Percentiles rank a stretch among this genome's conserved stretches.
Conservation (phyloP, 2,888 invertebrate genomes). For the Mechanitis messenoides region DNA sequence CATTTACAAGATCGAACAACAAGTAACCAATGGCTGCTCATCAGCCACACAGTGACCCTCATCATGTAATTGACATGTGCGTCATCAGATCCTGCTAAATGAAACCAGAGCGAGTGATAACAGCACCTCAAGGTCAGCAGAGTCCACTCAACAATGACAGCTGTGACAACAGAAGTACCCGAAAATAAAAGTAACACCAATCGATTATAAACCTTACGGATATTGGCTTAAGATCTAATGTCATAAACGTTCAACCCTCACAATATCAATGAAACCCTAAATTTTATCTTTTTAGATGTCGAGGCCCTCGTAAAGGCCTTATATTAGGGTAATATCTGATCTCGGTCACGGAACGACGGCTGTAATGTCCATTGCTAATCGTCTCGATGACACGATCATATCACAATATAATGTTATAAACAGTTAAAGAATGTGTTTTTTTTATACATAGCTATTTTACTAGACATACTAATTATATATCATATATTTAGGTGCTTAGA, state of each 20-base stretch:
- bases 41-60: slow-evolving; percentile 20
- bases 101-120: slow-evolving; percentile 25
- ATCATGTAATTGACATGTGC: slow-evolving; percentile 24
- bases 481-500: too few species aligned
- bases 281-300: slow-evolving; percentile 36
- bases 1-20: neutral
- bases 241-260: slow-evolving; percentile 33
- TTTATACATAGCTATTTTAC: too few species aligned
- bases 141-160: slow-evolving; percentile 25
- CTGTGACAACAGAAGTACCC: slow-evolving; percentile 24
- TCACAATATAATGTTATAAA: too few species aligned
- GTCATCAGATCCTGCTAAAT: slow-evolving; percentile 20
- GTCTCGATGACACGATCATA: too few species aligned
- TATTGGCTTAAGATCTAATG: slow-evolving; percentile 20
- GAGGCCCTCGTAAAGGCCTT: slow-evolving; percentile 51
- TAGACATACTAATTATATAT: too few species aligned
- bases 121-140: slow-evolving; percentile 24
- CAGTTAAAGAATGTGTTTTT: too few species aligned
- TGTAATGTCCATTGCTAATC: slow-evolving; percentile 38
- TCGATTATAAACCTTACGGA: slow-evolving; percentile 14
- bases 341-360: slow-evolving; percentile 55
- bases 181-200: slow-evolving; percentile 9
- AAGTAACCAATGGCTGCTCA: slow-evolving; percentile 1
- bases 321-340: slow-evolving; percentile 59
- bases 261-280: slow-evolving; percentile 45